Base-by-base conservation (phyloP, 1,140 invertebrate genomes). In the Papilio glaucus region DNA sequence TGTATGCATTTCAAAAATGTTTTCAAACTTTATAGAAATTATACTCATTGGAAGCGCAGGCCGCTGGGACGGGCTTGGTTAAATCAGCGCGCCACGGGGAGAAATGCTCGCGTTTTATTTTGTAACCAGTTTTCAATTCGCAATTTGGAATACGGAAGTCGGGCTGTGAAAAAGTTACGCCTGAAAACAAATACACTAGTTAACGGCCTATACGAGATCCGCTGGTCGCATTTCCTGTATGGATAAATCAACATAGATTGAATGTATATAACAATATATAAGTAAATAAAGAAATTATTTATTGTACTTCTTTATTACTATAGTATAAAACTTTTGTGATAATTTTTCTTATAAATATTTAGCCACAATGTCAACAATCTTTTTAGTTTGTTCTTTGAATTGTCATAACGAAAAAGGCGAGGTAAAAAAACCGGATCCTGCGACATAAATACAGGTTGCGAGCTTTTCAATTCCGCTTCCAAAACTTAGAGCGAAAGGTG, bases 111-210 rank as follows among this genome's bases (percentile, higher is more conserved):
- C 53, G 49, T 62, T 72, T 72, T 42, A 53, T 72, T 29, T 72
- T 72, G 49, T 61, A 63, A 72, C 62, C 65, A 72, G 71, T 53
- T 72, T 72, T 65, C 61, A 72, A 72, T 72, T 72, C 61, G 12
- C 13, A 15, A 65, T 33, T 72, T 42, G 60, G 26, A 37, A 65
- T 42, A 5, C 29, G 62, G 15, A 42, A 13, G 53, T 45, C 33
- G 63, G 67, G 72, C 63, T 26, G 33, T 69, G 65, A 69, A 41
- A 41, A 41, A 0, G 10, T 41, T 4, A 41, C 4, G 10, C 10
- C n/a, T n/a, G n/a, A 12, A 13, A 41, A 41, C 12, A 41, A 41
- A 13, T 41, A 4, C 10, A 13, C 4, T 41, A 41, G 39, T 41
- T 41, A 41, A 4, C 39, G 4, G 13, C 10, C 39, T 13, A 41